Percentiles rank a stretch among this genome's conserved stretches.
phyloP scores from a whole-genome alignment of 1,140 invertebrate species.

The Trinorchestia longiramus region DNA sequence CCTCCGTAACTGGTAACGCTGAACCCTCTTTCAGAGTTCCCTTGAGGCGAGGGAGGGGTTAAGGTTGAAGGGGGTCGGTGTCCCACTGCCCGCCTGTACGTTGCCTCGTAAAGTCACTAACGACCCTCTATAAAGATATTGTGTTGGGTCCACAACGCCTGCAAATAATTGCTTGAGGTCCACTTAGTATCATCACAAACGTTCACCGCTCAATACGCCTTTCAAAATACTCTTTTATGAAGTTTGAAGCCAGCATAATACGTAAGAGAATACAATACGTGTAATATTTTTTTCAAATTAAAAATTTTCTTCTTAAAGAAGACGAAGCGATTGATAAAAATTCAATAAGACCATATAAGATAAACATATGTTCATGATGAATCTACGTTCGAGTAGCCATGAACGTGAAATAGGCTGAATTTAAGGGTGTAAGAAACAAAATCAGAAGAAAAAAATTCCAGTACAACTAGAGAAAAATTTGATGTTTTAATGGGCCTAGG shows the following conservation, averaged over 20 bases:
- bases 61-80: not conserved
- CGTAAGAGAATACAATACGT: not conserved
- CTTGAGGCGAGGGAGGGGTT: not conserved
- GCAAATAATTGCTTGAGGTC: not conserved
- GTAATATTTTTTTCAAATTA: too few species aligned
- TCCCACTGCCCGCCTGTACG: not conserved
- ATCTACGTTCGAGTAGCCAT: not conserved
- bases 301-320: too few species aligned
- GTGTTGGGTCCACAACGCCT: not conserved
- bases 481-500: not conserved
- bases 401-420: not conserved
- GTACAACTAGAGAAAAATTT: not conserved
- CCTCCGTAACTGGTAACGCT: not conserved
- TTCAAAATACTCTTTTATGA: not conserved
- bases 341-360: too few species aligned
- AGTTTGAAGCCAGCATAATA: not conserved
- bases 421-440: not conserved
- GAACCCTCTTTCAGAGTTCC: not conserved
- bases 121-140: slow-evolving; percentile 35
- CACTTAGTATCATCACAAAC: slow-evolving; percentile 1
- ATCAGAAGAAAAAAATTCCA: not conserved
- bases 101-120: slow-evolving; percentile 32
- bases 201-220: not conserved
- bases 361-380: not conserved
- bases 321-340: too few species aligned